phyloP scores from a whole-genome alignment of 92 coral and sea anemone species.

The Zoanthus gigantus region DNA sequence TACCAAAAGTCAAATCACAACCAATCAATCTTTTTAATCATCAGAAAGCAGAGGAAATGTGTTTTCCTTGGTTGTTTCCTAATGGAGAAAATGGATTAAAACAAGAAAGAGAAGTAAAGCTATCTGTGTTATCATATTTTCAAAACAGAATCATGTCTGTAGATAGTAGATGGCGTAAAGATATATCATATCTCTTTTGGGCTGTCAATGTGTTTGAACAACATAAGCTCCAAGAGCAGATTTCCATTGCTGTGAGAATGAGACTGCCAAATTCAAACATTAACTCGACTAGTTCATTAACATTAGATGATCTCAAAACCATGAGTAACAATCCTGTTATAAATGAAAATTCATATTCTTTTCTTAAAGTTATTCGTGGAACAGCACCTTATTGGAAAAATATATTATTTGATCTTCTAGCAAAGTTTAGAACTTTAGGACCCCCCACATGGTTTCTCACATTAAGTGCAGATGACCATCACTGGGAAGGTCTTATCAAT shows the following conservation, averaged over 20 bases:
- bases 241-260: constrained; percentile 59
- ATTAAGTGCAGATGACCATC: constrained; percentile 50
- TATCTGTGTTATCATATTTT: constrained; percentile 56
- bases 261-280: constrained; percentile 8
- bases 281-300: constrained; percentile 6
- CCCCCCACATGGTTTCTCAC: constrained; percentile 73
- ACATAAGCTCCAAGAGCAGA: constrained; percentile 44
- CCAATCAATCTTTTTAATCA: constrained; percentile 51
- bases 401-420: constrained; percentile 44
- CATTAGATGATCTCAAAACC: constrained; percentile 17
- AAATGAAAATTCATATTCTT: constrained; percentile 54
- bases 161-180: constrained; percentile 56
- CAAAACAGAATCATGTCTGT: constrained; percentile 45
- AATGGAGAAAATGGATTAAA: constrained; percentile 50
- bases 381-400: constrained; percentile 59
- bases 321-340: constrained; percentile 19
- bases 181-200: constrained; percentile 49
- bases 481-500: constrained; percentile 56
- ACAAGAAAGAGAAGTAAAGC: constrained; percentile 44
- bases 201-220: constrained; percentile 54
- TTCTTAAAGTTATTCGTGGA: constrained; percentile 51
- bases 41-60: constrained; percentile 49
- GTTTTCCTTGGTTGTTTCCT: constrained; percentile 62
- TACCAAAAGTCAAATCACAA: constrained; percentile 25
- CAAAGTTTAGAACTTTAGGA: constrained; percentile 63